Percentiles rank a stretch among this genome's conserved stretches.
phyloP scores from a whole-genome alignment of 1,140 invertebrate species.

The Pachypeltis micranthus region DNA sequence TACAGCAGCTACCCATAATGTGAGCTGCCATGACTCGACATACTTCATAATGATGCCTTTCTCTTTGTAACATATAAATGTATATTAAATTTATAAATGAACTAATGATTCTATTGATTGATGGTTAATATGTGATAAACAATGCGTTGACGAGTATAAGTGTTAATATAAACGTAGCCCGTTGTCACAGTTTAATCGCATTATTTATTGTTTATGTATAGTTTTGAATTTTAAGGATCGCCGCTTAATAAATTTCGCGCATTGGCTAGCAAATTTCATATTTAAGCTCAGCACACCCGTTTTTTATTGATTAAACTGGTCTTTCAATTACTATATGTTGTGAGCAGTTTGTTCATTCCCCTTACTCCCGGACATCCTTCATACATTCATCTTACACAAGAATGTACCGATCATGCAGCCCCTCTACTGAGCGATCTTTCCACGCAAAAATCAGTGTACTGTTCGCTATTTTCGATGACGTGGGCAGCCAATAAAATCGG shows the following conservation, averaged over 20 bases:
- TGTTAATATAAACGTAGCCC: background rate
- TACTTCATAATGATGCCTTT: background rate
- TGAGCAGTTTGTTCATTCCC: too few relatives aligned
- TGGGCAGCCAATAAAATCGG: too few relatives aligned
- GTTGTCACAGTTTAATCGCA: background rate
- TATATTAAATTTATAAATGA: constrained; percentile 1
- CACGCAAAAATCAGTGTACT: too few relatives aligned
- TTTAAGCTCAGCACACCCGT: background rate
- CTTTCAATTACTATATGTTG: constrained; percentile 1
- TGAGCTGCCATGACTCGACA: constrained; percentile 9
- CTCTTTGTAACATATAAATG: constrained; percentile 1
- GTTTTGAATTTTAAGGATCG: background rate
- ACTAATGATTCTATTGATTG: background rate
- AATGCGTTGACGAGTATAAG: background rate
- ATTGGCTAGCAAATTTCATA: background rate
- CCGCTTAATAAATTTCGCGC: background rate
- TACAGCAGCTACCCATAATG: constrained; percentile 25
- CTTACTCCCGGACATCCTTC: too few relatives aligned
- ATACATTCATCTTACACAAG: too few relatives aligned
- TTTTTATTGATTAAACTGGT: constrained; percentile 3
- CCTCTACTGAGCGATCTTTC: too few relatives aligned
- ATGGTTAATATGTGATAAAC: constrained; percentile 1
- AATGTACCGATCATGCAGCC: too few relatives aligned
- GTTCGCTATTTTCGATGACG: too few relatives aligned
- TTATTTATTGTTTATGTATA: background rate